Percentiles rank a stretch among this genome's conserved stretches.
Conservation (phyloP, 2,888 invertebrate genomes). For the Nomada goodeniana region DNA sequence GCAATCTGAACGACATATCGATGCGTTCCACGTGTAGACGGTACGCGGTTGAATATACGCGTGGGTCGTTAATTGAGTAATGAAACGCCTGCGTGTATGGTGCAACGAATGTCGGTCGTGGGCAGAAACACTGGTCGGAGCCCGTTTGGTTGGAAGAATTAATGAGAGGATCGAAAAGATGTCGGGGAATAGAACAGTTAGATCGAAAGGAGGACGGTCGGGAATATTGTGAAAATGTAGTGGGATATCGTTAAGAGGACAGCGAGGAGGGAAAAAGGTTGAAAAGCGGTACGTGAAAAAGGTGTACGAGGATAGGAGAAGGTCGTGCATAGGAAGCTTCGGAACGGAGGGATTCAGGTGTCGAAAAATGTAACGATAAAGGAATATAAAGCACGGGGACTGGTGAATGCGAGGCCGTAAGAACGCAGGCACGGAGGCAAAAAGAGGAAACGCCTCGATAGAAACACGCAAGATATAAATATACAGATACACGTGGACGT, state of each 20-base stretch:
- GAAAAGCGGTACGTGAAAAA: background rate
- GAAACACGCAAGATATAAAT: background rate
- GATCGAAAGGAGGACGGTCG: background rate
- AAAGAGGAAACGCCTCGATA: background rate
- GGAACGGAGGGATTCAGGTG: background rate
- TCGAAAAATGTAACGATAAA: conserved; percentile 7
- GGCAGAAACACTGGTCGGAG: conserved; percentile 22
- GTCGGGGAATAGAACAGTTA: background rate
- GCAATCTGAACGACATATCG: conserved; percentile 47
- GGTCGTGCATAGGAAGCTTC: background rate
- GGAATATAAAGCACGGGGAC: conserved; percentile 22
- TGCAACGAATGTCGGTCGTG: conserved; percentile 7
- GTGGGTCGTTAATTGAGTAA: conserved; percentile 72
- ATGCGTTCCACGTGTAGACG: background rate
- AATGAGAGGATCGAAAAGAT: conserved; percentile 1
- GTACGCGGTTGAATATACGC: conserved; percentile 16
- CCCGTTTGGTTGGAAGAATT: background rate
- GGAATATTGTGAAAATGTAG: too few species aligned
- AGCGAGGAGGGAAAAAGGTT: background rate
- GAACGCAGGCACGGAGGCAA: background rate
- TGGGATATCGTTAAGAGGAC: background rate
- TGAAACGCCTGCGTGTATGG: conserved; percentile 57
- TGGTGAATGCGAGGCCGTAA: background rate
- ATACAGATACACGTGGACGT: background rate
- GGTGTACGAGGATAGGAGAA: too few species aligned